A percentile compares a stretch with the other conserved stretches of the same genome.
These are phyloP conservation scores for Dufourea novaeangliae DNA, from an alignment of 1,140 invertebrate species.

Conservation along the genomic window DNA sequence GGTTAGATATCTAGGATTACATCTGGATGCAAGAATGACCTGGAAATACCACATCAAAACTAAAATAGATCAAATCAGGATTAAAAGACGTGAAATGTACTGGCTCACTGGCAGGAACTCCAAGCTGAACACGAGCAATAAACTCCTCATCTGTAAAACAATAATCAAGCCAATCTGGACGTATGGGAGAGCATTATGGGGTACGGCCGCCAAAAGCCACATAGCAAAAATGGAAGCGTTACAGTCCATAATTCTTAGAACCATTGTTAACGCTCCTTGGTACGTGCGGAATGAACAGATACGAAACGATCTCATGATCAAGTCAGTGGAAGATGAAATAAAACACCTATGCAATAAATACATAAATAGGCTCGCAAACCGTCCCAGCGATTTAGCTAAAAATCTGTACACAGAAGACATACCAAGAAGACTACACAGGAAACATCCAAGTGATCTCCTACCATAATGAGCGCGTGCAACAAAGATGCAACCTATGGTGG, in stretches of 20 bases:
- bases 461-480: too few relatives aligned
- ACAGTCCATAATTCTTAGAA: neutral
- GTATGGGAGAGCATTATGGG: constrained; percentile 1
- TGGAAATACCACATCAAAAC: too few relatives aligned
- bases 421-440: neutral
- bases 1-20: neutral
- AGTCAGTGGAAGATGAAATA: neutral
- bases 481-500: too few relatives aligned
- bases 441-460: neutral
- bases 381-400: neutral
- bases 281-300: too few relatives aligned
- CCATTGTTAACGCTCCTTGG: too few relatives aligned
- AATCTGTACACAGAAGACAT: neutral
- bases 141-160: neutral
- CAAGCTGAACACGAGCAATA: too few relatives aligned
- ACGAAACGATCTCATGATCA: too few relatives aligned
- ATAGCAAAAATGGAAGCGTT: constrained; percentile 6
- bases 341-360: neutral
- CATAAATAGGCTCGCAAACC: neutral
- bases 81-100: too few relatives aligned
- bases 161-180: constrained; percentile 3
- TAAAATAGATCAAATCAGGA: too few relatives aligned
- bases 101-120: too few relatives aligned
- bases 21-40: too few relatives aligned
- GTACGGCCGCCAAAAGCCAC: neutral